Conservation (phyloP, 2,888 invertebrate species). For the Clistopyga incitator region DNA sequence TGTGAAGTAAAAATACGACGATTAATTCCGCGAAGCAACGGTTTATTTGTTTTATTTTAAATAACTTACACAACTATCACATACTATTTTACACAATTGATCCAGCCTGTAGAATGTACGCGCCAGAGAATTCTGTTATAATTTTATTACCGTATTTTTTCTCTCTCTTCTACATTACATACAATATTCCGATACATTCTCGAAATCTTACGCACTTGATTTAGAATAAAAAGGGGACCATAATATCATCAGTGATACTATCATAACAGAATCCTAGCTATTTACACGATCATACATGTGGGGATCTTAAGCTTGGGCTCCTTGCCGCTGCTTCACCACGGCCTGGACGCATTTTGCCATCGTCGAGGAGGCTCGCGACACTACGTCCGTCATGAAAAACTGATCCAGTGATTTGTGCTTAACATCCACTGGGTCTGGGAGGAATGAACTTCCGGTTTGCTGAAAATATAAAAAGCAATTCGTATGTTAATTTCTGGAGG, state of each 20-base stretch:
- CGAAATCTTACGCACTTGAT: conserved; percentile 41
- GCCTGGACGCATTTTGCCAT: conserved; percentile 99
- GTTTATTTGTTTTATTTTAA: conserved; percentile 61
- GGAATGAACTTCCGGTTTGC: conserved; percentile 74
- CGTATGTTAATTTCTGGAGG: not conserved
- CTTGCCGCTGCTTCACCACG: conserved; percentile 88
- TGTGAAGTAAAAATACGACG: no score
- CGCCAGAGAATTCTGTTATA: conserved; percentile 71
- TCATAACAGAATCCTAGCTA: conserved; percentile 73
- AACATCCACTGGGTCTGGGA: conserved; percentile 86
- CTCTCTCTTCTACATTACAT: conserved; percentile 32
- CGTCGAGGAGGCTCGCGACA: conserved; percentile 97
- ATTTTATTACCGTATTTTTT: conserved; percentile 60
- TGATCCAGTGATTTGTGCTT: conserved; percentile 92
- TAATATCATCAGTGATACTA: conserved; percentile 63
- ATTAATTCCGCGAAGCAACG: conserved; percentile 34
- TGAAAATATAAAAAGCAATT: conserved; percentile 52
- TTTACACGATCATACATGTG: conserved; percentile 69
- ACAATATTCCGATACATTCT: conserved; percentile 50
- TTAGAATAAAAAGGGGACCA: conserved; percentile 54
- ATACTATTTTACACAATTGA: conserved; percentile 64
- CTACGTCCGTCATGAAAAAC: conserved; percentile 97
- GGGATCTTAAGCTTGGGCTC: conserved; percentile 52
- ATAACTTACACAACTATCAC: conserved; percentile 67
- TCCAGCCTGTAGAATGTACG: conserved; percentile 51